Percentiles rank a stretch among this genome's conserved stretches.
Conservation (phyloP, 2,888 invertebrate genomes). For the Hofmannophila pseudospretella region DNA sequence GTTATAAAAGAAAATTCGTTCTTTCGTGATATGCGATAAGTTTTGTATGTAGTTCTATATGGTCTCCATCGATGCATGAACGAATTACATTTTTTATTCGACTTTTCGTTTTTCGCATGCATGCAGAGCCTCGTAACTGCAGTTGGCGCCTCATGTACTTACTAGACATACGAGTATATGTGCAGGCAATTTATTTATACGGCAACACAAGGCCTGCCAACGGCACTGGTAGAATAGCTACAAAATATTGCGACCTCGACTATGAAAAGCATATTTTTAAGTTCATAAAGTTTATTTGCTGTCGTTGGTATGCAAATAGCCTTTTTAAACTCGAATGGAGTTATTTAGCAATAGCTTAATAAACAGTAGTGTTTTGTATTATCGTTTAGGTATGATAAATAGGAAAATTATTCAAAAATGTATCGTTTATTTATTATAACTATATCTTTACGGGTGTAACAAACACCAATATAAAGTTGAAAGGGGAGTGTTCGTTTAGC, state of each 20-base stretch:
- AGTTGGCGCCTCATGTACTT: constrained; percentile 22
- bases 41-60: too few species aligned
- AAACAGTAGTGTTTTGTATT: too few species aligned
- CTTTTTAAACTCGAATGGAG: not conserved
- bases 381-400: too few species aligned
- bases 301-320: constrained; percentile 27
- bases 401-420: too few species aligned
- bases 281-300: constrained; percentile 35
- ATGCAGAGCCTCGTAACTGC: constrained; percentile 9
- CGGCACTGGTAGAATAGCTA: constrained; percentile 25
- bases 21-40: too few species aligned
- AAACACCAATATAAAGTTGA: too few species aligned
- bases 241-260: constrained; percentile 29
- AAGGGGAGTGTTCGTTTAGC: too few species aligned
- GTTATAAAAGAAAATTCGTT: too few species aligned
- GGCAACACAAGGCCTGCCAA: constrained; percentile 32
- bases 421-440: too few species aligned
- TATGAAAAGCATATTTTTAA: constrained; percentile 32
- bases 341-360: too few species aligned
- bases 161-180: constrained; percentile 10
- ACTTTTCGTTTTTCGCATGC: not conserved
- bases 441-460: too few species aligned
- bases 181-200: constrained; percentile 29
- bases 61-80: constrained; percentile 4
- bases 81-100: constrained; percentile 2